phyloP scores from a whole-genome alignment of 92 coral and sea anemone genomes.

The Phenganax subtilis region DNA sequence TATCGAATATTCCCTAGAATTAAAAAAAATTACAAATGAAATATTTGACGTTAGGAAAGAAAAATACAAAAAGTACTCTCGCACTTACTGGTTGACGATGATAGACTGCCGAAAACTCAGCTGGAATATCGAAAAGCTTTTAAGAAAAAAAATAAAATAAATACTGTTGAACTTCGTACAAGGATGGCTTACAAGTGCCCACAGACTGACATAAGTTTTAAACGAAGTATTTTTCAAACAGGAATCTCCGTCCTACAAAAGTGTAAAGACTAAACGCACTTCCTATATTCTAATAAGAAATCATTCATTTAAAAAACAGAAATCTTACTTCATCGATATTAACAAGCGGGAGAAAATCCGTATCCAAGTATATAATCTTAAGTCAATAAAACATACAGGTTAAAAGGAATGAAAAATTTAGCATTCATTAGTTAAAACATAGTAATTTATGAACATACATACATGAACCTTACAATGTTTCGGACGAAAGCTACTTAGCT shows the following conservation, averaged over 20 bases:
- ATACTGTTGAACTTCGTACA: not conserved
- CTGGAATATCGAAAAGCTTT: conserved; percentile 31
- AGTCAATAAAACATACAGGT: not conserved
- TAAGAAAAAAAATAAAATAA: not conserved
- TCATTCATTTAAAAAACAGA: not conserved
- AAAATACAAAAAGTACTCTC: not conserved
- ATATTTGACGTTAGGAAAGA: too few relatives aligned
- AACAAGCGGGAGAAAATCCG: conserved; percentile 34
- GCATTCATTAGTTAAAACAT: too few relatives aligned
- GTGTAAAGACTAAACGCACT: too few relatives aligned
- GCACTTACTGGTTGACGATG: conserved; percentile 35
- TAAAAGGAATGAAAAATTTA: too few relatives aligned
- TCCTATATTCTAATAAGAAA: too few relatives aligned
- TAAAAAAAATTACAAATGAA: not conserved
- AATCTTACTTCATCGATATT: conserved; percentile 31
- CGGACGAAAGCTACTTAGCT: too few relatives aligned
- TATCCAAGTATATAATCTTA: conserved; percentile 31
- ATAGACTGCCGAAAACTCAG: conserved; percentile 32
- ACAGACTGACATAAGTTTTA: not conserved
- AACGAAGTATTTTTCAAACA: not conserved
- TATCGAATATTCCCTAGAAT: conserved; percentile 33
- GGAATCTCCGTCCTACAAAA: too few relatives aligned
- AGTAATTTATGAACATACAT: too few relatives aligned
- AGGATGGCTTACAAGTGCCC: too few relatives aligned
- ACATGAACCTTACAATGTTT: too few relatives aligned